These are phyloP conservation scores for Glyptemys insculpta DNA, from an alignment of 2,797 vertebrate genomes.

Conservation along the genomic window DNA sequence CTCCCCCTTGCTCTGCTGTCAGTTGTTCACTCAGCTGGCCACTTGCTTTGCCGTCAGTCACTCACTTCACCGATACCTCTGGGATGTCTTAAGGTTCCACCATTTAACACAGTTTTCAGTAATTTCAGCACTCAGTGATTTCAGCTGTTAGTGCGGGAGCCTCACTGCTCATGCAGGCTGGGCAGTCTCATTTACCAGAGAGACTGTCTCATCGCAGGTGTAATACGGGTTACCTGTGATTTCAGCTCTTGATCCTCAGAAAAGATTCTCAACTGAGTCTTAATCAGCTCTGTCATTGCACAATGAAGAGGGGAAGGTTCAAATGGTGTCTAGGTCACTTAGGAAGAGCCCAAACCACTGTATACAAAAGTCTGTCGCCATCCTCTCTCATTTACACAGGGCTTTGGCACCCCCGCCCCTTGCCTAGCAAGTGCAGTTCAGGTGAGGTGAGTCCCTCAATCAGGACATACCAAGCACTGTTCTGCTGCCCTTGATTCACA, in stretches of 20 bases:
- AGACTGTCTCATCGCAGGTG: no score
- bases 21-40: no score
- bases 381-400: neutral
- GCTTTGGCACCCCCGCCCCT: neutral
- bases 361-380: neutral
- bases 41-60: neutral
- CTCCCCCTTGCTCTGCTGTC: no score
- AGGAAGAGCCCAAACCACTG: no score
- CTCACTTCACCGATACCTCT: neutral
- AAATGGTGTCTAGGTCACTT: neutral
- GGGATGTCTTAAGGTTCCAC: no score
- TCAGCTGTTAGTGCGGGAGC: no score
- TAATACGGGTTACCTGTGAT: neutral
- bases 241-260: neutral
- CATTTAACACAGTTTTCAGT: no score
- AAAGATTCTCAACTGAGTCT: neutral
- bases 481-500: neutral
- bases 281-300: neutral
- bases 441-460: neutral
- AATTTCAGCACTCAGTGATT: no score
- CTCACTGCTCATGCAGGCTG: no score
- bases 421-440: neutral
- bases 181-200: no score
- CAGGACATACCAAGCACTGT: neutral
- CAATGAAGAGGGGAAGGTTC: neutral